These are phyloP conservation scores for Ameiurus melas DNA, from an alignment of 2,113 vertebrate genomes.

Conservation along the genomic window DNA sequence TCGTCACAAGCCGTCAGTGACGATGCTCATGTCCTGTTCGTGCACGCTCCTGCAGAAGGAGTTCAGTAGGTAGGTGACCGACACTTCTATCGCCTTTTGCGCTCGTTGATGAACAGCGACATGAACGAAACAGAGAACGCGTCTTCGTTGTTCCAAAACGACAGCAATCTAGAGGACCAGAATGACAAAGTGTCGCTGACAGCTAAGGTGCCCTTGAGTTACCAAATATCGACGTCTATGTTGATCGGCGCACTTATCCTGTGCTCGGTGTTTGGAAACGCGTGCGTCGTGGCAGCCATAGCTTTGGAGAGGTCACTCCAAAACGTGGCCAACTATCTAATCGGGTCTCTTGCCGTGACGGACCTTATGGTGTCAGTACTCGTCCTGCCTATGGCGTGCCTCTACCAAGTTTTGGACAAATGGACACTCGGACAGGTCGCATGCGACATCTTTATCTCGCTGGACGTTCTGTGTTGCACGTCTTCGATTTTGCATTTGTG, in stretches of 20 bases:
- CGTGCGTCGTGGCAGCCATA: slow-evolving; percentile 94
- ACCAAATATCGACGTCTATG: slow-evolving; percentile 87
- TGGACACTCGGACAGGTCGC: slow-evolving; percentile 93
- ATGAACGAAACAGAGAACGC: slow-evolving; percentile 83
- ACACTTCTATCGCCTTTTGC: slow-evolving; percentile 21
- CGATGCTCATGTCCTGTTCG: slow-evolving; percentile 38
- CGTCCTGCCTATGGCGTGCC: slow-evolving; percentile 94
- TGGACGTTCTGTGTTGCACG: slow-evolving; percentile 95
- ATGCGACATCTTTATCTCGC: slow-evolving; percentile 93
- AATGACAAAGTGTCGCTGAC: slow-evolving; percentile 58
- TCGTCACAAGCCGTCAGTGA: slow-evolving; percentile 57
- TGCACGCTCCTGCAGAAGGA: slow-evolving; percentile 47
- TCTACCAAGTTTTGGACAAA: slow-evolving; percentile 94
- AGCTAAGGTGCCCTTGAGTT: slow-evolving; percentile 80
- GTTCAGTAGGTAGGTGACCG: slow-evolving; percentile 21
- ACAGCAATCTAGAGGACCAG: slow-evolving; percentile 51
- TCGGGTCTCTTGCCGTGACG: slow-evolving; percentile 93
- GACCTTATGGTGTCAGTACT: slow-evolving; percentile 98
- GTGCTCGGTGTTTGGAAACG: slow-evolving; percentile 91
- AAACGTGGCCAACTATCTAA: slow-evolving; percentile 96
- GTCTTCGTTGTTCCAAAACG: slow-evolving; percentile 61
- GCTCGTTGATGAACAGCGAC: slow-evolving; percentile 37
- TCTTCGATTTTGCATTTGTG: slow-evolving; percentile 97
- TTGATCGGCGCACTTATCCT: slow-evolving; percentile 87
- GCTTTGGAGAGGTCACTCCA: slow-evolving; percentile 92